A percentile compares a stretch with the other conserved stretches of the same genome.
Evolutionary conservation across 2,113 vertebrate genomes (phyloP).

Genomic region (Megaceryle torquata): DNA sequence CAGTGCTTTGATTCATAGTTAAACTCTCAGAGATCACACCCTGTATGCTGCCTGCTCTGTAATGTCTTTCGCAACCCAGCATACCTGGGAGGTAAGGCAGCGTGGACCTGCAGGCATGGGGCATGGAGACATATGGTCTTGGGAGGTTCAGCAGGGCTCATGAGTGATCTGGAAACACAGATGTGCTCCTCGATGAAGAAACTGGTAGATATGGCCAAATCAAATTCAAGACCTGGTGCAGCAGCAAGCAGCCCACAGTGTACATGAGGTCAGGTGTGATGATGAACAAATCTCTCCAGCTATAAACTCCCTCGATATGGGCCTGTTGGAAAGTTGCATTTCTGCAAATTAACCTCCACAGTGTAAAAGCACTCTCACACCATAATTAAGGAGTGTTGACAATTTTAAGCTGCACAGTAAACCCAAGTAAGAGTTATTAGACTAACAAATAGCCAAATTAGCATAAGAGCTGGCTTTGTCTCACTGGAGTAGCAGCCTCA

Average conservation of each 20-base stretch:
- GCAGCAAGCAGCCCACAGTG: background rate
- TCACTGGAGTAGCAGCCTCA: background rate
- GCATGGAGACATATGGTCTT: accelerated
- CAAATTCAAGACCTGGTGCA: background rate
- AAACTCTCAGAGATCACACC: accelerated
- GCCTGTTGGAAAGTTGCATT: background rate
- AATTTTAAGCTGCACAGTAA: conserved; percentile 17
- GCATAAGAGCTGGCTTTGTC: conserved; percentile 32
- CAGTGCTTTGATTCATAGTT: background rate
- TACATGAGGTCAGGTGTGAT: background rate
- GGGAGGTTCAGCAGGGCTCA: background rate
- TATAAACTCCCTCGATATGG: background rate
- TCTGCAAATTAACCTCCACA: background rate
- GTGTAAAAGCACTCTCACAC: background rate
- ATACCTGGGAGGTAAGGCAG: background rate
- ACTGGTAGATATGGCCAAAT: background rate
- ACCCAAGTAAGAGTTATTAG: conserved; percentile 31
- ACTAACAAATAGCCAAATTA: conserved; percentile 38
- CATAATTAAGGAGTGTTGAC: background rate
- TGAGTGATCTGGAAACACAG: background rate
- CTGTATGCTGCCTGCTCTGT: background rate
- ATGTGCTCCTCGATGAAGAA: accelerated
- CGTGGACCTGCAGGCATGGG: accelerated
- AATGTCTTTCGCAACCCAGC: background rate
- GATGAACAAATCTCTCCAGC: background rate